A percentile compares a stretch with the other conserved stretches of the same genome.
These are phyloP conservation scores for Leptinotarsa tumamoca DNA, from an alignment of 2,888 invertebrate genomes.

Conservation along the genomic window DNA sequence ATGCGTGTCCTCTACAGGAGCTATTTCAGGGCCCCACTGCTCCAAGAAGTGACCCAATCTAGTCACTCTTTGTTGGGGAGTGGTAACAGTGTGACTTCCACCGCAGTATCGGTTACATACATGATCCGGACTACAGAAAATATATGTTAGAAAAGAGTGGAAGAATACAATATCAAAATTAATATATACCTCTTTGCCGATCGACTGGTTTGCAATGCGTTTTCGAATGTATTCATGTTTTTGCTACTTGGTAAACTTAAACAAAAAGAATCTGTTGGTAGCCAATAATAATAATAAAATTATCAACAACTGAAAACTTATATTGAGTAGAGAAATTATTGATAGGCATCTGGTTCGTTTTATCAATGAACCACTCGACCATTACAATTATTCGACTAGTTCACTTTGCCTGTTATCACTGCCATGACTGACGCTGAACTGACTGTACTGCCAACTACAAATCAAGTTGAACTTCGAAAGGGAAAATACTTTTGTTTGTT, in stretches of 20 bases:
- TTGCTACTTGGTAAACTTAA: constrained; percentile 62
- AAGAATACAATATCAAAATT: background rate
- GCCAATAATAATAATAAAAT: background rate
- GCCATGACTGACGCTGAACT: no score
- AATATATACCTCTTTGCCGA: constrained; percentile 52
- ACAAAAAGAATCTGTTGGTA: constrained; percentile 20
- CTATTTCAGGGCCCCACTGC: constrained; percentile 75
- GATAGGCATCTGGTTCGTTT: no score
- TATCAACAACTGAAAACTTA: background rate
- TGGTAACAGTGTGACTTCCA: constrained; percentile 80
- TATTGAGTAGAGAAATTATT: no score
- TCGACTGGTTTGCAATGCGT: constrained; percentile 60
- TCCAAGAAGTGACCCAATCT: constrained; percentile 74
- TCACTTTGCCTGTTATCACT: no score
- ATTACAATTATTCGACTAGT: no score
- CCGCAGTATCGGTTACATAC: constrained; percentile 82
- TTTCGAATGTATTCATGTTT: constrained; percentile 67
- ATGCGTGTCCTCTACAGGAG: constrained; percentile 67
- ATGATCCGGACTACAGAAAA: constrained; percentile 63
- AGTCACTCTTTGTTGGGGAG: constrained; percentile 78
- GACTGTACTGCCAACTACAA: no score
- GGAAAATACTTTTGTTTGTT: no score
- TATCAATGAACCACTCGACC: no score
- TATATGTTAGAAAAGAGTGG: background rate
- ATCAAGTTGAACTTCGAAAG: no score